Percentiles rank a stretch among this genome's conserved stretches.
Conservation (phyloP, 2,888 invertebrate species). For the Punctoribates punctum region DNA sequence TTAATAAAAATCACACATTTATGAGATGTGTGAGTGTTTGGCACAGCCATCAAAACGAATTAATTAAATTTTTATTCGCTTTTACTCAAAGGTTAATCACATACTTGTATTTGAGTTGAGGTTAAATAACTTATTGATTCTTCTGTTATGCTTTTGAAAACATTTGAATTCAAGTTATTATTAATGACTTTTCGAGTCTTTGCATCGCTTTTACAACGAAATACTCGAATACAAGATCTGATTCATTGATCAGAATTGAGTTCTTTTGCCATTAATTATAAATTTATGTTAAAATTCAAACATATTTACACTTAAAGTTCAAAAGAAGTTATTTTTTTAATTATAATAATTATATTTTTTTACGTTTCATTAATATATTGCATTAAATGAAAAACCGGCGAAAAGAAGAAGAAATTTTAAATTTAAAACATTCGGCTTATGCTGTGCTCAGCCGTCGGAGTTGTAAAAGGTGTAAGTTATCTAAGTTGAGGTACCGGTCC, state of each 20-base stretch:
- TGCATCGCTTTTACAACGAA: not conserved
- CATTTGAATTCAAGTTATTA: not conserved
- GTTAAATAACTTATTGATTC: conserved; percentile 5
- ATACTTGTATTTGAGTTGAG: conserved; percentile 11
- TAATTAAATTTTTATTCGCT: not conserved
- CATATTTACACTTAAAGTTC: conserved; percentile 32
- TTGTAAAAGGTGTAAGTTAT: conserved; percentile 20
- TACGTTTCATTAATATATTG: not conserved
- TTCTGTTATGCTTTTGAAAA: not conserved
- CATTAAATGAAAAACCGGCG: not conserved
- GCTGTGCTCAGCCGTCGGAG: not conserved
- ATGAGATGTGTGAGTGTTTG: not conserved
- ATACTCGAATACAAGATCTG: conserved; percentile 19
- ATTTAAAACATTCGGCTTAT: not conserved
- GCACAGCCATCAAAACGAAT: not conserved
- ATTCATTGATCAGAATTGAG: conserved; percentile 31
- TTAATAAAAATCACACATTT: conserved; percentile 6
- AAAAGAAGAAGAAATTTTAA: not conserved
- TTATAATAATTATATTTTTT: conserved; percentile 27
- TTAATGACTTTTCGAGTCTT: conserved; percentile 17
- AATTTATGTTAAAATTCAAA: conserved; percentile 19
- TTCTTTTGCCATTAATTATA: conserved; percentile 22
- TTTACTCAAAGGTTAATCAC: conserved; percentile 1
- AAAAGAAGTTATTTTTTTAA: conserved; percentile 19
- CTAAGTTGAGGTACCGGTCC: conserved; percentile 15